Base-by-base conservation (phyloP, 2,888 invertebrate genomes). In the Cheilosia soror region DNA sequence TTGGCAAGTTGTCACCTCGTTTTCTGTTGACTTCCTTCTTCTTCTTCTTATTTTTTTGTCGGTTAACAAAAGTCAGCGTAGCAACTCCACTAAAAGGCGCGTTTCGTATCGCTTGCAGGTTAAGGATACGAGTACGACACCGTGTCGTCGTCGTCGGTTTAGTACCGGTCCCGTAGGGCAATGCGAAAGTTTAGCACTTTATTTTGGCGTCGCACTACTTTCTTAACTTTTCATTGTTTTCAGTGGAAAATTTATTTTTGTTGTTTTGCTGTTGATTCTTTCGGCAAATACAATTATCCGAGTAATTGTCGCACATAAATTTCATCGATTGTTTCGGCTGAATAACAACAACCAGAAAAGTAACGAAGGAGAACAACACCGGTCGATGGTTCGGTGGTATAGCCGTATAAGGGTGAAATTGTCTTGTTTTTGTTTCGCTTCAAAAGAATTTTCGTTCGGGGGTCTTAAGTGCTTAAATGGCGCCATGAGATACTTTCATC, bases 201-300 rank as follows among this genome's bases (percentile, higher is more conserved):
- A 71, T 75, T 79, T 60, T 80, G 84, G 84, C 84, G 84, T 80
- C 80, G 80, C 53, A 84, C 84, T 84, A 84, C 84, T 79, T 83
- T 79, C 57, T 57, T 65, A 71, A 79, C 73, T 84, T 84, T 65
- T 60, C 75, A 42, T 71, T 79, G 75, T 84, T 79, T 75, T 71
- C 73, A 25, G 31, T 51, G n/a, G 44, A 68, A 40, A 53, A 76
- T 49, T 66, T 84, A 49, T 60, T 76, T 75, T 71, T 71, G 69
- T 79, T 79, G 65, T 84, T 84, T 79, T 20, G 65, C 57, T 62
- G 69, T 71, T 79, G 79, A 79, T 60, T 79, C 75, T 65, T 58
- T 51, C 47, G 79, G 65, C 79, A 75, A 84, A 84, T 65, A 79
- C 69, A 79, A 84, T 84, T 84, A 84, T 71, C 75, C 69, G 13